A percentile compares a stretch with the other conserved stretches of the same genome.
These are phyloP conservation scores for Potamarius usumacintae DNA, from an alignment of 2,113 vertebrate species.

Conservation along the genomic window DNA sequence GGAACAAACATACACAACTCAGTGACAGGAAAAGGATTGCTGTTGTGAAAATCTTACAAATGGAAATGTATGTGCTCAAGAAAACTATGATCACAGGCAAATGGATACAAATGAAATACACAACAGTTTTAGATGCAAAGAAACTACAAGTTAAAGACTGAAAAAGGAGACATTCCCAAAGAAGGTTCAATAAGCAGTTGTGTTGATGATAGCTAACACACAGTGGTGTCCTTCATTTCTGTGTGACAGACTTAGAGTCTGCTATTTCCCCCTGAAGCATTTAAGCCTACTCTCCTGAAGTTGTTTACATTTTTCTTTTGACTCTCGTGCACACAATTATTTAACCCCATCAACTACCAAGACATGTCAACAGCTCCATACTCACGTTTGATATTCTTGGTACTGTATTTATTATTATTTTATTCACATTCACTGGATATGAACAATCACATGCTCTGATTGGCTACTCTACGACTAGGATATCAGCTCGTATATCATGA, in stretches of 20 bases:
- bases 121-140: background rate
- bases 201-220: background rate
- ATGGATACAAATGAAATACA: background rate
- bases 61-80: background rate
- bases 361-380: background rate
- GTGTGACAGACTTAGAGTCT: background rate
- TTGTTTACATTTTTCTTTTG: background rate
- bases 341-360: background rate
- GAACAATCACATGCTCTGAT: too few species aligned
- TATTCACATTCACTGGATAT: too few species aligned
- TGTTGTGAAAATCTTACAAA: background rate
- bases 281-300: background rate
- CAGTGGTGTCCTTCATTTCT: background rate
- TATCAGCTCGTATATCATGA: too few species aligned
- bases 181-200: background rate
- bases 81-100: background rate
- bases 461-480: too few species aligned
- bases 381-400: background rate
- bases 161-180: background rate
- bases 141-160: background rate
- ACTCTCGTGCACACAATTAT: background rate
- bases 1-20: slow-evolving; percentile 9
- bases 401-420: background rate
- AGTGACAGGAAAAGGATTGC: background rate
- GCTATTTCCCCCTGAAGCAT: background rate